Conservation (phyloP, 2,113 vertebrate species). For the Nyctibius bracteatus region DNA sequence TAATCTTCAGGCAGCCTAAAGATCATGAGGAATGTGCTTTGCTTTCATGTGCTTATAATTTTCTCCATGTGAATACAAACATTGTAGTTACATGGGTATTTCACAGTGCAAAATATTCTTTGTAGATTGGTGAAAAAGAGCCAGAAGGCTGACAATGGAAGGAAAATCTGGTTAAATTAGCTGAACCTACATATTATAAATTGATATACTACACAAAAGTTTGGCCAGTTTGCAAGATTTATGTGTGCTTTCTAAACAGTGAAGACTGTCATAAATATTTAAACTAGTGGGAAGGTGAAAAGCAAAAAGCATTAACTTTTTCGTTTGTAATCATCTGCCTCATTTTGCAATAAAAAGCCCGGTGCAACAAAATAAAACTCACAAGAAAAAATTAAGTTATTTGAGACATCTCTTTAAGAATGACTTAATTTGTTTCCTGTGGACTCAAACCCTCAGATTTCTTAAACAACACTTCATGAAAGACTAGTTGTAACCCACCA, state of each 20-base stretch:
- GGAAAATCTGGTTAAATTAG: neutral
- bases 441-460: neutral
- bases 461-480: neutral
- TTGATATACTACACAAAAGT: neutral
- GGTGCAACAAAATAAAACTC: neutral
- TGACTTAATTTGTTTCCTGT: neutral
- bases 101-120: neutral
- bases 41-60: constrained; percentile 43
- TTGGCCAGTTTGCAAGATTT: neutral
- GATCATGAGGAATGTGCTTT: constrained; percentile 48
- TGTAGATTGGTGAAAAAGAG: neutral
- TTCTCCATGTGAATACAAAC: constrained; percentile 44
- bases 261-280: neutral
- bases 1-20: constrained; percentile 48
- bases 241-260: neutral
- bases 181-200: neutral
- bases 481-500: neutral
- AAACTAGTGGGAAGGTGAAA: neutral
- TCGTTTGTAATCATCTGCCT: neutral
- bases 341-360: neutral
- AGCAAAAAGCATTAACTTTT: neutral
- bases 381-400: neutral
- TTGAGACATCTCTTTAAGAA: neutral
- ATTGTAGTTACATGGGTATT: neutral
- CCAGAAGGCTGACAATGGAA: neutral